phyloP scores from a whole-genome alignment of 2,888 invertebrate genomes.

The Malacosoma neustria region DNA sequence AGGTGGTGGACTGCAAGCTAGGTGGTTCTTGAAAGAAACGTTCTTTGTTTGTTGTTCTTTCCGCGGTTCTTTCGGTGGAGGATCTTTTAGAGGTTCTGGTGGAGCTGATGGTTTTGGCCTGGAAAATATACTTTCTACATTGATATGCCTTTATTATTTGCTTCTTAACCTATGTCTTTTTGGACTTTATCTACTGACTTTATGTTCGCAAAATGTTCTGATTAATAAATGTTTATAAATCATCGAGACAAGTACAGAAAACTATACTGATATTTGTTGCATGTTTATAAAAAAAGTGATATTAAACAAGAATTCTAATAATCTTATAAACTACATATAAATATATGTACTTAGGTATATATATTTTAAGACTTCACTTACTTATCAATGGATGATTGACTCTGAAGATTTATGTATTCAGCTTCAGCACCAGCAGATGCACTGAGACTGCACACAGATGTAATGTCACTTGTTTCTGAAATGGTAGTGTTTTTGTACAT shows the following conservation, averaged over 20 bases:
- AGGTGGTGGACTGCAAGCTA: slow-evolving; percentile 63
- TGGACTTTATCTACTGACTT: no score
- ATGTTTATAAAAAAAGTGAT: no score
- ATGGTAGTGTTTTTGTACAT: no score
- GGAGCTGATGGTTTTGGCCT: slow-evolving; percentile 55
- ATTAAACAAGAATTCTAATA: no score
- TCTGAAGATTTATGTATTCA: slow-evolving; percentile 51
- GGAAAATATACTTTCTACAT: slow-evolving; percentile 7
- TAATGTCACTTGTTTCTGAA: slow-evolving; percentile 81
- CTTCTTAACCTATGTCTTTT: no score
- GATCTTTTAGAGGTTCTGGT: slow-evolving; percentile 51
- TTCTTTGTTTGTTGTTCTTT: slow-evolving; percentile 67
- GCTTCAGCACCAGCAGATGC: slow-evolving; percentile 77
- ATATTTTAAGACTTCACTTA: slow-evolving; percentile 19
- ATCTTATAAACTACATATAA: no score
- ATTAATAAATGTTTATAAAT: no score
- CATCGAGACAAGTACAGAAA: no score
- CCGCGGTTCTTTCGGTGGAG: slow-evolving; percentile 43
- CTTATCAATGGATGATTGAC: slow-evolving; percentile 37
- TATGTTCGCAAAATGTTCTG: no score
- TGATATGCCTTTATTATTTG: no score
- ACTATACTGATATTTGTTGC: no score
- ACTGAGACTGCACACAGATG: slow-evolving; percentile 82
- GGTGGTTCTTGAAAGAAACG: slow-evolving; percentile 67
- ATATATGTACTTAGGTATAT: no score